Conservation (phyloP, 2,888 invertebrate species). For the Calameuta idolon region DNA sequence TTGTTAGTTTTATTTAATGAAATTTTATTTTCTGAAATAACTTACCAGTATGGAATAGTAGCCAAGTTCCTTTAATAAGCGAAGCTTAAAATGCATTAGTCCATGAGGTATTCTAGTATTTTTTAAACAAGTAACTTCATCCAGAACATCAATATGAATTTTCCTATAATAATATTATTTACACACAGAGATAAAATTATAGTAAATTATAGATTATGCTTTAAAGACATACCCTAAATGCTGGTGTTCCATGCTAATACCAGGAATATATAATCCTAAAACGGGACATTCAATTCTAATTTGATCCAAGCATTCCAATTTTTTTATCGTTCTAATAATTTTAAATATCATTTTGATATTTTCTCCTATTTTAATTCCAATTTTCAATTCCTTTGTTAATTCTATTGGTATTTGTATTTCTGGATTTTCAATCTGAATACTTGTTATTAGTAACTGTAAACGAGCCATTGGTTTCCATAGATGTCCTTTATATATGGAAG, state of each 20-base stretch:
- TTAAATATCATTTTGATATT: conserved; percentile 48
- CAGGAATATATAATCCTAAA: conserved; percentile 33
- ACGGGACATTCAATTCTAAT: conserved; percentile 46
- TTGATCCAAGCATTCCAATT: conserved; percentile 44
- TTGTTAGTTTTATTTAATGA: neutral
- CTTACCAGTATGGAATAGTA: conserved; percentile 63
- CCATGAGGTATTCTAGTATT: conserved; percentile 61
- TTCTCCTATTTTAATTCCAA: conserved; percentile 40
- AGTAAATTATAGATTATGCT: conserved; percentile 39
- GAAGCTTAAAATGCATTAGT: conserved; percentile 65
- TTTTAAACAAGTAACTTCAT: conserved; percentile 62
- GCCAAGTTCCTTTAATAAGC: conserved; percentile 60
- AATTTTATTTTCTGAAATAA: conserved; percentile 2
- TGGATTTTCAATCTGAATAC: conserved; percentile 62
- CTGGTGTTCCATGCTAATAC: conserved; percentile 33
- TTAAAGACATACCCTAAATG: conserved; percentile 30
- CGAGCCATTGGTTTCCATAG: conserved; percentile 41
- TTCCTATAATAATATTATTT: conserved; percentile 52
- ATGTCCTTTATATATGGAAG: conserved; percentile 21
- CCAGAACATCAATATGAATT: conserved; percentile 67
- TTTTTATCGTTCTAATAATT: conserved; percentile 42
- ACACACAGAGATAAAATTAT: neutral
- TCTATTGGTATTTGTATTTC: conserved; percentile 52
- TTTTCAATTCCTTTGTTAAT: conserved; percentile 33
- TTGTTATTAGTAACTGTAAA: conserved; percentile 62